A percentile compares a stretch with the other conserved stretches of the same genome.
Conservation (phyloP, 2,888 invertebrate species). For the Malthinus flaveolus region DNA sequence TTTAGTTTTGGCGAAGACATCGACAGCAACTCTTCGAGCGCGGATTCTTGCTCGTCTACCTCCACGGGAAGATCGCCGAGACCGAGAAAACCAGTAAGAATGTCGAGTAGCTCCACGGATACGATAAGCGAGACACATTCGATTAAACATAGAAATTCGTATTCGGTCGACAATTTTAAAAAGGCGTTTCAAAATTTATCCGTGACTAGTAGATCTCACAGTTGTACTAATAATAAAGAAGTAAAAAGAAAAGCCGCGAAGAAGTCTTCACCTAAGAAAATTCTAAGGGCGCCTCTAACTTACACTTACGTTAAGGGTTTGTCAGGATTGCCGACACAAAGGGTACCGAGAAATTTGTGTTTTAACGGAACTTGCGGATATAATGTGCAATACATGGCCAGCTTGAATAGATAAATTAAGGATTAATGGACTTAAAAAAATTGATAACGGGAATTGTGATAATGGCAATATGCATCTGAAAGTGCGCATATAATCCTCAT, state of each 20-base stretch:
- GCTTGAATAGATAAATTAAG: constrained; percentile 44
- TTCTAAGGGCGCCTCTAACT: constrained; percentile 75
- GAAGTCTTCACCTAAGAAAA: constrained; percentile 71
- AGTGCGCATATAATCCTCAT: constrained; percentile 9
- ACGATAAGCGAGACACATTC: constrained; percentile 65
- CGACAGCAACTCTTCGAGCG: constrained; percentile 57
- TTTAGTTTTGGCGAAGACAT: constrained; percentile 55
- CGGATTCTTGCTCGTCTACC: constrained; percentile 52
- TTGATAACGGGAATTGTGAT: constrained; percentile 14
- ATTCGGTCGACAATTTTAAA: constrained; percentile 66
- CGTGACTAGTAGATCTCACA: constrained; percentile 64
- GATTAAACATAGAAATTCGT: constrained; percentile 51
- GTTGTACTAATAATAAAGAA: constrained; percentile 59
- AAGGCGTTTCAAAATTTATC: constrained; percentile 72
- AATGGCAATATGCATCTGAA: constrained; percentile 16
- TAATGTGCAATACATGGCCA: constrained; percentile 47
- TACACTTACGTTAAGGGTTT: constrained; percentile 81
- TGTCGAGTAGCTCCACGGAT: constrained; percentile 64
- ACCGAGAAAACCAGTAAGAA: constrained; percentile 44
- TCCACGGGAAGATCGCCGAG: constrained; percentile 41
- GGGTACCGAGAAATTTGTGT: constrained; percentile 64
- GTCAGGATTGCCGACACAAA: constrained; percentile 80
- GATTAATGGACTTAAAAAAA: constrained; percentile 1
- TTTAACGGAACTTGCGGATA: constrained; percentile 46
- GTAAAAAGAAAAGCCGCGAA: constrained; percentile 55